Evolutionary conservation across 2,113 vertebrate genomes (phyloP).

Genomic region (Ciconia stormi): DNA sequence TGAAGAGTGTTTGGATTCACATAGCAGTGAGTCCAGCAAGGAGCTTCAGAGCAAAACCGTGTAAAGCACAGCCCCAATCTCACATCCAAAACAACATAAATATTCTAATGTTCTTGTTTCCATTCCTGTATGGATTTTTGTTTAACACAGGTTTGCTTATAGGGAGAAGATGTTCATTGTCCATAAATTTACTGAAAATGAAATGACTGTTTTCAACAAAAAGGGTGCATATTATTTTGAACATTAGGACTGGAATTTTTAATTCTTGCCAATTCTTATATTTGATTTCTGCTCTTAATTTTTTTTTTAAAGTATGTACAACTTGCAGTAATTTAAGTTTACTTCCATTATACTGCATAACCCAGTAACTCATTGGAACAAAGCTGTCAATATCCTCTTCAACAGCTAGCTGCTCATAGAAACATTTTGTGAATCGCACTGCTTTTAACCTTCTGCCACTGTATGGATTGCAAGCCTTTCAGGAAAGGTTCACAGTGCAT

Average conservation of each 20-base stretch:
- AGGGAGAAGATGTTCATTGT: neutral
- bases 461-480: neutral
- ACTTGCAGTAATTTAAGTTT: constrained; percentile 5
- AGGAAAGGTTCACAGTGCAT: neutral
- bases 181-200: neutral
- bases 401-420: neutral
- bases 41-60: neutral
- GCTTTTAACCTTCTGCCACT: neutral
- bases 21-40: neutral
- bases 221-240: neutral
- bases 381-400: neutral
- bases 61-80: neutral
- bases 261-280: neutral
- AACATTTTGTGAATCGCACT: neutral
- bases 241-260: neutral
- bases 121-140: neutral
- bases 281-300: neutral
- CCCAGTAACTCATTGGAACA: neutral
- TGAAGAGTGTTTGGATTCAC: neutral
- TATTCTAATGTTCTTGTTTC: neutral
- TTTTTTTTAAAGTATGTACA: neutral
- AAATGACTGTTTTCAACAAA: neutral
- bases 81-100: neutral
- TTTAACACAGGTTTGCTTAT: neutral
- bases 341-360: neutral